A percentile compares a stretch with the other conserved stretches of the same genome.
Evolutionary conservation across 1,140 invertebrate species (phyloP).

Genomic region (Drosophila ercepeae): DNA sequence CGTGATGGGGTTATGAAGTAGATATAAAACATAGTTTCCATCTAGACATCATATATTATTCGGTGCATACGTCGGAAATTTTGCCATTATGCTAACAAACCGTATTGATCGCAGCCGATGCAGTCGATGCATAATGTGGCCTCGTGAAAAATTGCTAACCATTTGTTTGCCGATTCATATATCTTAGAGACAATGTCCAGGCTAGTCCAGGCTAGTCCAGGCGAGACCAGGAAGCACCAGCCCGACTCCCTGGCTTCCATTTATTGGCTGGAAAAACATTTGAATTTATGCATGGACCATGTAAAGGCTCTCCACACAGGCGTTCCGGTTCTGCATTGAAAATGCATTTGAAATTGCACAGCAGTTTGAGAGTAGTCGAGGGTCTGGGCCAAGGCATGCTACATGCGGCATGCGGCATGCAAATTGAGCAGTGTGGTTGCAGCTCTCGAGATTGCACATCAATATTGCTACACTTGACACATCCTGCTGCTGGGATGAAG

Average conservation of each 20-base stretch:
- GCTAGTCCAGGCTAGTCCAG: neutral
- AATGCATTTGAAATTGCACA: slow-evolving; percentile 69
- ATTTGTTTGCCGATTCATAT: slow-evolving; percentile 70
- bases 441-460: slow-evolving; percentile 66
- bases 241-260: slow-evolving; percentile 4
- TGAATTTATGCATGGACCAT: slow-evolving; percentile 74
- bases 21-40: neutral
- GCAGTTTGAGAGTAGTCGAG: slow-evolving; percentile 20
- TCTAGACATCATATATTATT: neutral
- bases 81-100: slow-evolving; percentile 16
- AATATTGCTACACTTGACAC: slow-evolving; percentile 75
- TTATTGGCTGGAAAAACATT: slow-evolving; percentile 57
- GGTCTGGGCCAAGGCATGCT: slow-evolving; percentile 5
- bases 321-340: slow-evolving; percentile 45
- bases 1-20: too few relatives aligned
- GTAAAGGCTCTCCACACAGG: slow-evolving; percentile 19
- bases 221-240: neutral
- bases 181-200: slow-evolving; percentile 61
- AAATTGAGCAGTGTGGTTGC: slow-evolving; percentile 64
- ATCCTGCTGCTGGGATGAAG: slow-evolving; percentile 25
- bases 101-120: slow-evolving; percentile 16
- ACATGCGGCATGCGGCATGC: slow-evolving; percentile 53
- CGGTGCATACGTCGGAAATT: neutral
- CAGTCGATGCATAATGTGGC: slow-evolving; percentile 24
- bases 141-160: slow-evolving; percentile 46